Conservation (phyloP, 37 sponge, comb jelly and placozoan genomes). For the Crambe crambe region DNA sequence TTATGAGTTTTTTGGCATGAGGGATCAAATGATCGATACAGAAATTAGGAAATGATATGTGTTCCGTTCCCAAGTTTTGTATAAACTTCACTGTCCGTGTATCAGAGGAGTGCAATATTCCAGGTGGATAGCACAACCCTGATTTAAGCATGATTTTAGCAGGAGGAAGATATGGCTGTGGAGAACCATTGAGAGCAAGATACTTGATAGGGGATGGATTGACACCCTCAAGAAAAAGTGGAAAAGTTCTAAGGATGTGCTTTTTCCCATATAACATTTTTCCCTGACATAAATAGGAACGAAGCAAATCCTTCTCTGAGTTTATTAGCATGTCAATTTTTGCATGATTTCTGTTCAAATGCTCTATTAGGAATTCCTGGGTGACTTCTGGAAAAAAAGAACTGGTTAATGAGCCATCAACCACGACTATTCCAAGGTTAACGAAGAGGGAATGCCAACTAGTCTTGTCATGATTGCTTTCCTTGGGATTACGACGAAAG, state of each 20-base stretch:
- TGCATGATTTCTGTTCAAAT: too few species aligned
- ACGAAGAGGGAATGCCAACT: neutral
- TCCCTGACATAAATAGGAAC: neutral
- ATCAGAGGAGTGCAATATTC: too few species aligned
- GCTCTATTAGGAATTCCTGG: too few species aligned
- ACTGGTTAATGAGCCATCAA: neutral
- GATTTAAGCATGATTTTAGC: too few species aligned
- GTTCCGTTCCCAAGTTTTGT: slow-evolving; percentile 6
- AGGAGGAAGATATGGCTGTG: too few species aligned
- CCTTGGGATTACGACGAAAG: neutral
- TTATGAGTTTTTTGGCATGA: neutral
- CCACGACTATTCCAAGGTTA: neutral
- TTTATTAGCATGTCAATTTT: too few species aligned
- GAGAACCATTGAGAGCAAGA: slow-evolving; percentile 14
- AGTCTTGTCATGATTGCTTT: too few species aligned
- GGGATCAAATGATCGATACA: slow-evolving; percentile 19
- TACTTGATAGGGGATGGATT: neutral
- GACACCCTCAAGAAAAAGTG: slow-evolving; percentile 48
- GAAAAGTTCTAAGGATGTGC: slow-evolving; percentile 6
- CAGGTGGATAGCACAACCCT: too few species aligned
- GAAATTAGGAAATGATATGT: slow-evolving; percentile 19
- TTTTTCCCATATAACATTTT: neutral
- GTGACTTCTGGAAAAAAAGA: neutral
- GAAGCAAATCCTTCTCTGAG: neutral
- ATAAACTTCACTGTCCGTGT: neutral